Percentiles rank a stretch among this genome's conserved stretches.
Evolutionary conservation across 1,140 invertebrate species (phyloP).

Genomic region (Drosophila quadrilineata): DNA sequence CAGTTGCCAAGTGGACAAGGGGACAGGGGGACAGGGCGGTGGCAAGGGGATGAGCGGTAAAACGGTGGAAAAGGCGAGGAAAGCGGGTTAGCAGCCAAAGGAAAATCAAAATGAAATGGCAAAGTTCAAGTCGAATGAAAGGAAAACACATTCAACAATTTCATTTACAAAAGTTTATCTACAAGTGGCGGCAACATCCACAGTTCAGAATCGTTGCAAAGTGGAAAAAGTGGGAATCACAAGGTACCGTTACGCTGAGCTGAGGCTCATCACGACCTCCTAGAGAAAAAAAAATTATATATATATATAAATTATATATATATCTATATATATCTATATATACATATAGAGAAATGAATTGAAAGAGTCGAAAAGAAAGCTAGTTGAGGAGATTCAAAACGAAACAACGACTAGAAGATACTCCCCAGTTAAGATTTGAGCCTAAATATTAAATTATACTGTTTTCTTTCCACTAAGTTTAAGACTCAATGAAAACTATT

Average conservation of each 20-base stretch:
- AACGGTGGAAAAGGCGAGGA: conserved; percentile 3
- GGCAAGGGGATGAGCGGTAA: neutral
- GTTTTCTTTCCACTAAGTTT: too few species aligned
- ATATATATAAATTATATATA: too few species aligned
- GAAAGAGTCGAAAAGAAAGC: too few species aligned
- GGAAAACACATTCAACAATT: conserved; percentile 66
- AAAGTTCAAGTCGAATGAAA: neutral
- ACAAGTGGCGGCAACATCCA: conserved; percentile 41
- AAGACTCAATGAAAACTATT: too few species aligned
- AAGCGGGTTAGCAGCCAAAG: conserved; percentile 2
- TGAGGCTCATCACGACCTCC: too few species aligned
- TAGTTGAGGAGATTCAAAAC: too few species aligned
- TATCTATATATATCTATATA: too few species aligned
- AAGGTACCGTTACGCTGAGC: conserved; percentile 16
- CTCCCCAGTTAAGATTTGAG: too few species aligned
- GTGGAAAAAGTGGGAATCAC: neutral
- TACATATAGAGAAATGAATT: too few species aligned
- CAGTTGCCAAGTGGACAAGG: conserved; percentile 62
- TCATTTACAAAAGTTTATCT: conserved; percentile 78
- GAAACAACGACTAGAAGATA: too few species aligned
- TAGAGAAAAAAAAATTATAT: too few species aligned
- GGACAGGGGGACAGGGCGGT: neutral
- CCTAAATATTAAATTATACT: too few species aligned
- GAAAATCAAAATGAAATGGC: conserved; percentile 4
- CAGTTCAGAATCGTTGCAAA: neutral